Base-by-base conservation (phyloP, 2,113 vertebrate species). In the Syngnathoides biaculeatus region DNA sequence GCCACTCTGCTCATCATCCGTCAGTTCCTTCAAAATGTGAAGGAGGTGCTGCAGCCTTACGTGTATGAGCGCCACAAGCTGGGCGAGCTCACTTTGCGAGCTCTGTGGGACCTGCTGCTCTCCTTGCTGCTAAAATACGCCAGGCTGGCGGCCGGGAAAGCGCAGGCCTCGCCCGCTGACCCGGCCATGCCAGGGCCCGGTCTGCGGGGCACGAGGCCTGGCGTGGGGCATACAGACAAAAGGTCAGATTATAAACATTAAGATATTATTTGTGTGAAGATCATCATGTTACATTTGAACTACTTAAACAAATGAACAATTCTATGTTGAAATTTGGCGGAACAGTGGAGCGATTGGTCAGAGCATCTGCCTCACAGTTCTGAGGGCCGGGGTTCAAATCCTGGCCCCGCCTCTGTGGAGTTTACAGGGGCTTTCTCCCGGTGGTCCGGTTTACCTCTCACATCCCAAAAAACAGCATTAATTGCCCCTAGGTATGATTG, bases 1-100 rank as follows among this genome's bases (percentile, higher is more conserved):
- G 97, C 97, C 82, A 97, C 95, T 22, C 93, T 99, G 75, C 93
- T 99, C 84, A 94, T 99, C 82, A 98, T 96, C 14, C 95, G 96
- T 14, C 97, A 99, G 91, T 93, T 99, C 83, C 91, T 99, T 78
- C 96, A 97, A 89, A 98, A 98, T 22, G 76, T 98, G 74, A 93
- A 95, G 24, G 97, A 99, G 84, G 96, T 96, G 66, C 91, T 97
- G 9, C 96, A 98, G 91, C 97, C 97, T 4, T 95, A 98, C 77
- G 84, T 99, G 48, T 95, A 95, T 38, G 93, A 93, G 47, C 93
- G 94, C 24, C 92, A 98, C 74, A 93, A 94, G 71, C 87, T 94
- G 2, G 95, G 95, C 0, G 93, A 97, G 82, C 92, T 98, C 2
- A 92, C 85, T 1, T 66, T 93, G 24, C 88, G 76, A 42, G 84